Base-by-base conservation (phyloP, 2,888 invertebrate species). In the Drosophila kokeensis region DNA sequence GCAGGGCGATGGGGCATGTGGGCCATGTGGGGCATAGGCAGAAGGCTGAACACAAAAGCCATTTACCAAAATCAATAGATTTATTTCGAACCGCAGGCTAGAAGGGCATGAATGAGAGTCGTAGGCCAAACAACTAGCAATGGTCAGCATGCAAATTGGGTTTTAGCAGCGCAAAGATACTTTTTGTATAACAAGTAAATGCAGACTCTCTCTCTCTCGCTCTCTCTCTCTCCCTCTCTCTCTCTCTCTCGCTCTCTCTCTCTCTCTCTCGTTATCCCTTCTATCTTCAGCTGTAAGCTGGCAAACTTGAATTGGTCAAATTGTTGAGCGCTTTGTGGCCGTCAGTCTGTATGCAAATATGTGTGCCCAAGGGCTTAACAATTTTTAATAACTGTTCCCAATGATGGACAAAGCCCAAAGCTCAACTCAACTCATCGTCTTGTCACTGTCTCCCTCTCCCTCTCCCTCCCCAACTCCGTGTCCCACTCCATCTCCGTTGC, bases 1-100 rank as follows among this genome's bases (percentile, higher is more conserved):
- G 29, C n/a, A 2, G 40, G 11, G 29, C 2, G 30, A n/a, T n/a
- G 21, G 21, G 11, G 21, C 42, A 21, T 42, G 13, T 4, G 15
- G n/a, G n/a, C n/a, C n/a, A n/a, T n/a, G n/a, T n/a, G n/a, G n/a
- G n/a, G 4, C 24, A 15, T 15, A 45, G 24, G 32, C 32, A 32
- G 45, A 8, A 15, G 18, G 52, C 53, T 49, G 53, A 49, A 50
- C 67, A 83, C 69, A 86, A 83, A 88, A 86, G 87, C 87, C 85
- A 88, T 88, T 85, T 88, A 73, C 53, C 73, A 79, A 85, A 85
- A 83, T 88, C 85, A 85, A 85, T 85, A 85, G 82, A 88, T 85
- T 85, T 88, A 80, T 82, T 45, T 80, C 78, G 68, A 76, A 83
- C 84, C 88, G 81, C 86, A 81, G 88, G 83, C 60, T 53, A 57